Evolutionary conservation across 2,888 invertebrate genomes (phyloP), one percentile per base, ranked within the genome.

Genomic region (Andrena haemorrhoa): DNA sequence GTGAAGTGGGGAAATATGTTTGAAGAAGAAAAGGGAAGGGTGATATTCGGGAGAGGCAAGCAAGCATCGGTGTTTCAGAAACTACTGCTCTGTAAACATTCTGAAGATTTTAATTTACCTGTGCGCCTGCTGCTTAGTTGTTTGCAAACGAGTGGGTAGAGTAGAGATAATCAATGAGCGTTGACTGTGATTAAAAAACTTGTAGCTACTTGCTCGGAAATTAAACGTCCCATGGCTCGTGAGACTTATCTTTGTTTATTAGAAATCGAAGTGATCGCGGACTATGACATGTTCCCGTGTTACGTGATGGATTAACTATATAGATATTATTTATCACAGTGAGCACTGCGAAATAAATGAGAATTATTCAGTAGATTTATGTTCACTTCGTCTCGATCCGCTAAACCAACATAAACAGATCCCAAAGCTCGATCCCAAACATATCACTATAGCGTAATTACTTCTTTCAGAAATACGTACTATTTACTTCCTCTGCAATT

Each of bases 231-330:
- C 20, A 63, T 47, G 64, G 5, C n/a, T 51, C 26, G 10, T 2
- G 31, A n/a, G 10, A 47, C 20, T 3, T 51, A 70, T 79, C 51
- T 65, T 71, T 61, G 60, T 51, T 66, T 71, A 71, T 79, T 53
- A 79, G 26, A 41, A 70, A 71, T 79, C 33, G 65, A 31, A 60
- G 51, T 16, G n/a, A 51, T 47, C 20, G 26, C 12, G 31, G 47
- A 31, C n/a, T 51, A 31, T 20, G 29, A 12, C 20, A 4, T 3
- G 29, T 65, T 73, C 64, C 29, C 65, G 35, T 5, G 33, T 65
- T 49, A 51, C 29, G 33, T 3, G 16, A 51, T 31, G 5, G 41
- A 65, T 73, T 60, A 20, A 65, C 64, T 73, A 51, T 26, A 35
- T 29, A 60, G 8, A 61, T 61, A 75, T 56, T 49, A 12, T 23